Evolutionary conservation across 2,113 vertebrate genomes (phyloP).

Genomic region (Boulengeromyrus knoepffleri): DNA sequence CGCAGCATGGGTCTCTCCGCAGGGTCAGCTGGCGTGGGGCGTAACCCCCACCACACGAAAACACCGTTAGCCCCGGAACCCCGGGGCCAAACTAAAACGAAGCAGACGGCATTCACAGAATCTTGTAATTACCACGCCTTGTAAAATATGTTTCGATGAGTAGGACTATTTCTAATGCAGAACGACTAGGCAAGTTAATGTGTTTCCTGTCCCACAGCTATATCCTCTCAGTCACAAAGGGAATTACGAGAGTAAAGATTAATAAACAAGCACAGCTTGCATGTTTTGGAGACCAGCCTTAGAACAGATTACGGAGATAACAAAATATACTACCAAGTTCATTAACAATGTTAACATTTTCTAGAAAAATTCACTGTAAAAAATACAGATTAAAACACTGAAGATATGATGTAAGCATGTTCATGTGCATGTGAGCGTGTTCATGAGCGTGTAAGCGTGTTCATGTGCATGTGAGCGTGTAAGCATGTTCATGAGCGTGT

Average conservation of each 20-base stretch:
- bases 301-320: neutral
- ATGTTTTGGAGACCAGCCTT: neutral
- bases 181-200: neutral
- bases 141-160: constrained; percentile 4
- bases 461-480: neutral
- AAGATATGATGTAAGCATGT: neutral
- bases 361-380: neutral
- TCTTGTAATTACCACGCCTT: neutral
- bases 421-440: neutral
- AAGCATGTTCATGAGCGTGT: fast-evolving
- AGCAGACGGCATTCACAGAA: neutral
- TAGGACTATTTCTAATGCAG: neutral
- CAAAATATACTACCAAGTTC: neutral
- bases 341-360: neutral
- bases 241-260: neutral
- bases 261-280: neutral
- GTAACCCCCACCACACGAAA: neutral
- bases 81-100: neutral
- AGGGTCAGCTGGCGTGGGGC: neutral
- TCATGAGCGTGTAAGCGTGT: neutral
- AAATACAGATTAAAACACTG: neutral
- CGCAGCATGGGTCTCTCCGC: neutral
- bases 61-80: neutral
- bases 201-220: neutral
- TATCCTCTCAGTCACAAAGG: neutral